These are phyloP conservation scores for Sylvia borin DNA, from an alignment of 2,797 vertebrate species.

Conservation along the genomic window DNA sequence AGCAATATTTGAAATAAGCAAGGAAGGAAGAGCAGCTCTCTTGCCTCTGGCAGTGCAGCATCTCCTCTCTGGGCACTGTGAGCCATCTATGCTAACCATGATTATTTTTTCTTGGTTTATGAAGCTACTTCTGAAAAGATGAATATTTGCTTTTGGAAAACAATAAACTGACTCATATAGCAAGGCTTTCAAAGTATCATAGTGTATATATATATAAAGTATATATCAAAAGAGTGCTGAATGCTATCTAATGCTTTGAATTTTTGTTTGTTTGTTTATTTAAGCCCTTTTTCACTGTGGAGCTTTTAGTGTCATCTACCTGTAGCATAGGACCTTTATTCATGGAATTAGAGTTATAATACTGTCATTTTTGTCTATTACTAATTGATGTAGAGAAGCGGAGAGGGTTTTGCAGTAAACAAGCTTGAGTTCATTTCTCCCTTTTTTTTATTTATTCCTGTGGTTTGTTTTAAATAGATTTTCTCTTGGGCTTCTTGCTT, in stretches of 20 bases:
- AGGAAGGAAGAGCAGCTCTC: neutral
- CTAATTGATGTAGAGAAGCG: neutral
- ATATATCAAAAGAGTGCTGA: neutral
- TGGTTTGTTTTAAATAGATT: neutral
- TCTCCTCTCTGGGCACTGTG: neutral
- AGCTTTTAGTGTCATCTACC: neutral
- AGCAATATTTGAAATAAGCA: neutral
- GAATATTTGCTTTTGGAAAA: slow-evolving; percentile 3
- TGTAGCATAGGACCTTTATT: neutral
- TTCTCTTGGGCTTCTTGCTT: neutral
- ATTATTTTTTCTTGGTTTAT: neutral
- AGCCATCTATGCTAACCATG: neutral
- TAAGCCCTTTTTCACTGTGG: neutral
- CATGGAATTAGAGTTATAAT: neutral
- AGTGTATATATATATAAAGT: too few relatives aligned
- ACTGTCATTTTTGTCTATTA: neutral
- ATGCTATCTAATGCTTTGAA: neutral
- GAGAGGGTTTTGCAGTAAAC: neutral
- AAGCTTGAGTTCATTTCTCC: neutral
- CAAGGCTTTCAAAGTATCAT: neutral
- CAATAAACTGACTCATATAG: neutral
- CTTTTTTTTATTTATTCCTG: neutral
- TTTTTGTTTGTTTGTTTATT: neutral
- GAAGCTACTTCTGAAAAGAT: neutral
- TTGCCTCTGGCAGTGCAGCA: neutral